Base-by-base conservation (phyloP, 2,888 invertebrate genomes). In the Cerastis rubricosa region DNA sequence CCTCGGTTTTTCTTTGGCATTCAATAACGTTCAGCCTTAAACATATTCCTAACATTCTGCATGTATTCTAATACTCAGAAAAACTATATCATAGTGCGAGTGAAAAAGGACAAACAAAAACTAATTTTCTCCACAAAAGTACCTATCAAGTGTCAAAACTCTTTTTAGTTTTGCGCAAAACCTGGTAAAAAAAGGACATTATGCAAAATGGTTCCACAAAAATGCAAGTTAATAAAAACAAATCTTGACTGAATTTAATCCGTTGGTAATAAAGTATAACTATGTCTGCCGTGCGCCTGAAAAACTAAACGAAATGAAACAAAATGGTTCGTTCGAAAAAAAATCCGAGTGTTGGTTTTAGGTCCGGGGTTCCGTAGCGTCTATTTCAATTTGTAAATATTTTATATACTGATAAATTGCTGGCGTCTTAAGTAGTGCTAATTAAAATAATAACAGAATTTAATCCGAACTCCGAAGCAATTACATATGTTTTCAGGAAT, bases 131-230 rank as follows among this genome's bases (percentile, higher is more conserved):
- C 43, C 7, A 61, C 64, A 69, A 81, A 77, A 68, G 17, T 69
- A 43, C 3, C 14, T 25, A 75, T 66, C 47, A 81, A 85, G 76
- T 85, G 78, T 77, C 70, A 73, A 84, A 67, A 76, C 73, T 40
- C 14, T 80, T 80, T 80, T 85, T 76, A 51, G 72, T 74, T 87
- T 75, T 47, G 22, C 68, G 59, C 35, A 64, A 71, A 71, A 75
- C 63, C 29, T 69, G 73, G 71, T 84, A 87, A 90, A 91, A n/a
- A 92, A 92, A 88, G 85, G 79, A 82, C 87, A 90, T 92, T 93
- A 94, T 93, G 93, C 92, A 92, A 91, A 95, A 90, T 90, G 87
- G 87, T 87, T 89, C 90, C 89, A 91, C 92, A 93, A 93, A 91
- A 94, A 92, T 92, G 92, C 91, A 91, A 86, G 74, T 85, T 78